Evolutionary conservation across 1,140 invertebrate species (phyloP), one percentile per base, ranked within the genome.

Genomic region (Camponotus pennsylvanicus): DNA sequence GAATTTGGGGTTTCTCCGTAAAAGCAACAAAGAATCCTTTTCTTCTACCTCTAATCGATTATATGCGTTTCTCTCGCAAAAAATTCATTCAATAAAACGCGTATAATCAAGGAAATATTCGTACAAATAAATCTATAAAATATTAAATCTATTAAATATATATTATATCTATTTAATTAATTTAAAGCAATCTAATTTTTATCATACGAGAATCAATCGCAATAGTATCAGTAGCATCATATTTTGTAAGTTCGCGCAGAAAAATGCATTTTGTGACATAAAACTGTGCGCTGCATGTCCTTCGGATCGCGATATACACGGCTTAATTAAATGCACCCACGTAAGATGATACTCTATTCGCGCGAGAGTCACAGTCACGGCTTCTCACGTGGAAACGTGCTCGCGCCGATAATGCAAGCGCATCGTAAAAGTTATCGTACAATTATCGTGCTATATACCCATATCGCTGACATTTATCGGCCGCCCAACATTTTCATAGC

Each of bases 401-500:
- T 67, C 8, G 52, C 78, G 21, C 80, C 66, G 55, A 87, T 49
- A 76, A 45, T 27, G 63, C 64, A 86, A 86, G 66, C 75, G 66
- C 49, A 52, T 89, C 87, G 85, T 86, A 89, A 83, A 91, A 89
- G 63, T 84, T 85, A 89, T 90, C 57, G 76, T 63, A 82, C 87
- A 89, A 88, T 92, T 87, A 90, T 90, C 85, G 61, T 82, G 78
- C 70, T 40, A 55, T 87, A 87, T 37, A 70, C n/a, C 78, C 63
- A 66, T 70, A 73, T 45, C 59, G 73, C 71, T 79, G 79, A 84
- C 63, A 42, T 86, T 92, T 88, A 87, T 83, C 69, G 64, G 63
- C 84, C 86, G 57, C 86, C 61, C 71, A 86, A 80, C 86, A 86
- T 82, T 89, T 91, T 82, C 52, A 70, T 79, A 83, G 27, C 40